Evolutionary conservation across 1,140 invertebrate genomes (phyloP).

Genomic region (Drosophila lacertosa): DNA sequence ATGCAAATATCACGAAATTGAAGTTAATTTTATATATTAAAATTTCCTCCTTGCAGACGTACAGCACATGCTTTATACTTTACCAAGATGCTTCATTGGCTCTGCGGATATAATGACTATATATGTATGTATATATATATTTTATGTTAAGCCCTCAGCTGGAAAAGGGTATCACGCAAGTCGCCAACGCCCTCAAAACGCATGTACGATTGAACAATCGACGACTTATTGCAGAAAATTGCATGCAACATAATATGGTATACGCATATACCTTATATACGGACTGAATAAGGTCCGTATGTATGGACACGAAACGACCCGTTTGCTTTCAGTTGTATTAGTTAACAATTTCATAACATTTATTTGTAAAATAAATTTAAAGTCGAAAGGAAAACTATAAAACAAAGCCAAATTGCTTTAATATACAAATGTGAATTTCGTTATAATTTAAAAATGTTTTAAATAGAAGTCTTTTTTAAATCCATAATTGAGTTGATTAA

Average conservation of each 20-base stretch:
- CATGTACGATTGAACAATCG: conserved; percentile 4
- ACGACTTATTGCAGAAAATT: conserved; percentile 13
- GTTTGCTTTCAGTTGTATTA: conserved; percentile 25
- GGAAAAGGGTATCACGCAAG: background rate
- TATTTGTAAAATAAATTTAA: conserved; percentile 49
- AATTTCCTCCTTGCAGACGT: background rate
- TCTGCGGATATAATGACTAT: background rate
- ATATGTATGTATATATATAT: background rate
- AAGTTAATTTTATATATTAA: background rate
- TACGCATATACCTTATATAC: conserved; percentile 4
- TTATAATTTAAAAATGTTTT: too few species aligned
- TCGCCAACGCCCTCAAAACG: background rate
- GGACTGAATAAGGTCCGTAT: background rate
- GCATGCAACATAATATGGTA: background rate
- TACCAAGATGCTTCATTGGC: background rate
- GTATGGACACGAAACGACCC: conserved; percentile 5
- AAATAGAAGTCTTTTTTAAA: too few species aligned
- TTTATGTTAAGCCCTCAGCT: background rate
- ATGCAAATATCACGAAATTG: too few species aligned
- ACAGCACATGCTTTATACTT: background rate
- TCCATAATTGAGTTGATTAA: too few species aligned
- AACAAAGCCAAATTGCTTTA: background rate
- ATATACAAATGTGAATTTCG: too few species aligned
- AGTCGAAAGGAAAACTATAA: conserved; percentile 18
- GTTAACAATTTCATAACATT: conserved; percentile 11